These are phyloP conservation scores for Spilosoma lubricipeda DNA, from an alignment of 2,888 invertebrate species.

Conservation along the genomic window DNA sequence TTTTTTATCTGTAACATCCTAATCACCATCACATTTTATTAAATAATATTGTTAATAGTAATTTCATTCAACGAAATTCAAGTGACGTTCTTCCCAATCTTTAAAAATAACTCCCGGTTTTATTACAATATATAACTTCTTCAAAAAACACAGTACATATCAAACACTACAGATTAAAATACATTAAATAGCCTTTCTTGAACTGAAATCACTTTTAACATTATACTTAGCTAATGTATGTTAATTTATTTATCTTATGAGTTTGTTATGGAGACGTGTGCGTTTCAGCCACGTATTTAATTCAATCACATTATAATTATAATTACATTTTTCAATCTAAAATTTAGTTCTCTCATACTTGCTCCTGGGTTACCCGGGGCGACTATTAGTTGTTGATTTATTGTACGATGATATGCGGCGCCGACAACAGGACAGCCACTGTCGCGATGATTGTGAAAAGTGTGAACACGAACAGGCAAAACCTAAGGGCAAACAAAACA, in stretches of 20 bases:
- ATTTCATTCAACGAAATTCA: slow-evolving; percentile 34
- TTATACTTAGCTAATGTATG: slow-evolving; percentile 50
- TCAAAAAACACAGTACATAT: background rate
- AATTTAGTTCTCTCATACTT: slow-evolving; percentile 79
- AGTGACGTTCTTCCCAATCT: background rate
- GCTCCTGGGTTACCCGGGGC: slow-evolving; percentile 34
- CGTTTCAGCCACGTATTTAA: slow-evolving; percentile 81
- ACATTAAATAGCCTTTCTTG: slow-evolving; percentile 11
- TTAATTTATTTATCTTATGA: slow-evolving; percentile 48
- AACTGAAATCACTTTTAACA: slow-evolving; percentile 40
- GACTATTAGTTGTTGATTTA: slow-evolving; percentile 71
- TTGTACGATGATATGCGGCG: slow-evolving; percentile 98
- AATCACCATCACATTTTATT: slow-evolving; percentile 83
- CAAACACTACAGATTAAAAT: background rate
- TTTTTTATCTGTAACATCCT: slow-evolving; percentile 73
- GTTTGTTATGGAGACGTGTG: slow-evolving; percentile 74
- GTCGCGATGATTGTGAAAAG: slow-evolving; percentile 97
- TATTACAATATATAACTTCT: background rate
- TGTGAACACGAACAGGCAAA: slow-evolving; percentile 98
- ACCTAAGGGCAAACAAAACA: slow-evolving; percentile 82
- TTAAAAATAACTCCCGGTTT: background rate
- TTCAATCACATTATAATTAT: slow-evolving; percentile 59
- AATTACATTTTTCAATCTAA: slow-evolving; percentile 65
- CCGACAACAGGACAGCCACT: slow-evolving; percentile 95
- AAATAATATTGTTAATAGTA: slow-evolving; percentile 59